A percentile compares a stretch with the other conserved stretches of the same genome.
phyloP scores from a whole-genome alignment of 2,888 invertebrate genomes.

The Yponomeuta sedellus region DNA sequence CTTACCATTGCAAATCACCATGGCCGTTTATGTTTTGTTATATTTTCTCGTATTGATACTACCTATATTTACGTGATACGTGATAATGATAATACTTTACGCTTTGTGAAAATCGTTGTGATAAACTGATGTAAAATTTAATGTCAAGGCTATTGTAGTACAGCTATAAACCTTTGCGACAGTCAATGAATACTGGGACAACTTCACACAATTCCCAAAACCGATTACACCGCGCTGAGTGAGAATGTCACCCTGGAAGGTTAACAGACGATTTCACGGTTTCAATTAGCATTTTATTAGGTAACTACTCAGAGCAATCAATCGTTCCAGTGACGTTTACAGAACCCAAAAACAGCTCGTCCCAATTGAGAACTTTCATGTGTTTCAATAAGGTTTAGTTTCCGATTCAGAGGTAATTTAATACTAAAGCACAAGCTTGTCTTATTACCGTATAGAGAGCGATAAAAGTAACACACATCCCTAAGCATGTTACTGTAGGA shows the following conservation, averaged over 20 bases:
- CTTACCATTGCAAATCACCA: no score
- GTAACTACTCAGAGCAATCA: not conserved
- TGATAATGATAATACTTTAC: no score
- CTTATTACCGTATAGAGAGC: no score
- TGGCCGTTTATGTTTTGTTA: no score
- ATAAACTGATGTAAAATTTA: no score
- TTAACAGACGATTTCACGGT: slow-evolving; percentile 61
- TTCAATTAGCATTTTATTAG: slow-evolving; percentile 29
- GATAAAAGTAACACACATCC: no score
- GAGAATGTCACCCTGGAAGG: slow-evolving; percentile 40
- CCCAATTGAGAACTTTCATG: not conserved
- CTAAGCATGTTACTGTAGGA: no score
- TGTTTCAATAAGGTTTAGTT: not conserved
- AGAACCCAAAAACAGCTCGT: not conserved
- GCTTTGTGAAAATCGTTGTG: no score
- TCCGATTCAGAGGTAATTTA: not conserved
- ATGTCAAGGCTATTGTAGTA: no score
- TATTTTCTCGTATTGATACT: no score
- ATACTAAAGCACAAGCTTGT: no score
- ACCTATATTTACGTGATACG: no score
- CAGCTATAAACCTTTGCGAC: slow-evolving; percentile 51
- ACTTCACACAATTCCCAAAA: not conserved
- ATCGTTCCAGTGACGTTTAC: not conserved
- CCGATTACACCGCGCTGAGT: not conserved
- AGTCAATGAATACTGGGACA: slow-evolving; percentile 33